Evolutionary conservation across 2,888 invertebrate genomes (phyloP), one percentile per base, ranked within the genome.

Genomic region (Cynaeus angustus): DNA sequence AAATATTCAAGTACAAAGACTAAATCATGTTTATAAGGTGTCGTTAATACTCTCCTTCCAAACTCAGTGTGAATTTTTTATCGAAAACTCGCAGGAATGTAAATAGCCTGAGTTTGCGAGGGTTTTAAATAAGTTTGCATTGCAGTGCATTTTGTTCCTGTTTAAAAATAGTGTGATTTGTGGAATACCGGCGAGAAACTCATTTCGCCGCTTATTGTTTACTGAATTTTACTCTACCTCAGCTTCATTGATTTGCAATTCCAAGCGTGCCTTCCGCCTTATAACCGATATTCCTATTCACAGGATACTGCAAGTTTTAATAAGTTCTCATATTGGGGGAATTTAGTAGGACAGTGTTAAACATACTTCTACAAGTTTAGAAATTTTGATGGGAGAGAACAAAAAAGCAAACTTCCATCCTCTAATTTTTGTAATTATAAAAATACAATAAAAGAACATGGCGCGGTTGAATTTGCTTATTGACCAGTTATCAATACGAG

Each of bases 1-100:
- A 53, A 53, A 13, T n/a, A 10, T 53, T 53, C 10, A 33, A 53
- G 53, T 53, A 53, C 53, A 53, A 53, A 12, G 26, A 9, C 28
- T 10, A n/a, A 41, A 41, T 41, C 13, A 10, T 13, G 12, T 10
- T 41, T 41, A 12, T 41, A 41, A 41, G 4, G 41, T 41, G 12
- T 33, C 33, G n/a, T 7, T 33, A 9, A 33, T 33, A 9, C 2
- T 33, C 7, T n/a, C 6, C 9, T 33, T 33, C 7, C 6, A 33
- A 33, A 33, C 21, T 33, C 7, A 33, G 7, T 7, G n/a, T 33
- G 6, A 7, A 33, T 7, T 7, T 7, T n/a, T n/a, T 33, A n/a
- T 7, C 9, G 7, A 33, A 4, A 1, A 9, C 33, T n/a, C 33
- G 33, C 9, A 33, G 33, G 33, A 33, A 33, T 33, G 33, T 21